Base-by-base conservation (phyloP, 2,797 vertebrate genomes). In the Eospalax fontanierii region DNA sequence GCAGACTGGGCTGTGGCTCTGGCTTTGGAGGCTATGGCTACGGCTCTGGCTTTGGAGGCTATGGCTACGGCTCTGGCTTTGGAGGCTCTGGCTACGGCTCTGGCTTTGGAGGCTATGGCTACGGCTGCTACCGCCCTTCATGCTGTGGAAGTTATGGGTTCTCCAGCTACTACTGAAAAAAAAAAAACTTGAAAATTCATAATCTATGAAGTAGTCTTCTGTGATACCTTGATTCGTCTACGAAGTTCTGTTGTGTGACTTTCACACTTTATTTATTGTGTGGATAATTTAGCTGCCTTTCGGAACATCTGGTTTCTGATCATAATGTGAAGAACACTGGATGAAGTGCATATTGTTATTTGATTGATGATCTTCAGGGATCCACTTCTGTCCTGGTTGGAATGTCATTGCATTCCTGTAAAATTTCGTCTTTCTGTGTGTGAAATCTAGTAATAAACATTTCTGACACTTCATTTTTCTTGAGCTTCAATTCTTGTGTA, bases 161-260 rank as follows among this genome's bases (percentile, higher is more conserved):
- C 66, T 95, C 75, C 50, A 91, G 93, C 33, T 94, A 87, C 89
- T 95, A 91, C 8, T 95, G 87, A 97, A 88, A 65, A 70, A 97
- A 88, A 65, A 70, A 81, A 65, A 8, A 46, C 18, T 73, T 89
- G 65, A 86, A 85, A 63, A 21, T 63, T 75, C 33, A 61, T 0
- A 61, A 14, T 57, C 40, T 4, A 1, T 75, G 40, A 4, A 81
- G 28, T 57, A 19, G 4, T 68, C 40, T 87, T 87, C 35, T 43
- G 4, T 73, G 21, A 30, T 7, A 38, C 28, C 22, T 19, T 88
- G 5, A 65, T 84, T 82, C 38, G 89, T 63, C 24, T 21, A 57
- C n/a, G 33, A 35, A 59, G 43, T 18, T 68, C 38, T 63, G 40
- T 30, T 46, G 21, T 33, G 70, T 14, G 11, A 43, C 8, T 2